Conservation (phyloP, 2,888 invertebrate genomes). For the Erannis defoliaria region DNA sequence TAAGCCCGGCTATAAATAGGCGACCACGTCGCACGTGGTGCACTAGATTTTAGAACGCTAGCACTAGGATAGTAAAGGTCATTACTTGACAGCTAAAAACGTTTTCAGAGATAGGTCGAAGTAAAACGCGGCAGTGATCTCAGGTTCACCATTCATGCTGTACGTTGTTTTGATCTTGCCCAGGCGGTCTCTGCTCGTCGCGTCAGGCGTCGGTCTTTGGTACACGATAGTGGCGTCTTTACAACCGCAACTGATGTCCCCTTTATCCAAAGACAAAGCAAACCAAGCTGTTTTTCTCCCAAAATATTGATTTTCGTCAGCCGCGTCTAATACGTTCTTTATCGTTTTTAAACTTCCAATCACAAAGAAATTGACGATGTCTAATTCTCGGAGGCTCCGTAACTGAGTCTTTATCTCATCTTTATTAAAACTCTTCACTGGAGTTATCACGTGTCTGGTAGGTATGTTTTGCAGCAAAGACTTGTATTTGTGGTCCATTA, state of each 20-base stretch:
- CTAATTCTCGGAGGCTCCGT: conserved; percentile 91
- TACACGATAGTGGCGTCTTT: conserved; percentile 92
- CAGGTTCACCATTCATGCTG: conserved; percentile 90
- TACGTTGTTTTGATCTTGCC: conserved; percentile 90
- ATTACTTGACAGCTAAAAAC: conserved; percentile 91
- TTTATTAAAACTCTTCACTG: conserved; percentile 85
- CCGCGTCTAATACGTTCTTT: conserved; percentile 89
- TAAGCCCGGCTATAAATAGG: conserved; percentile 76
- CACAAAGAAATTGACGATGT: conserved; percentile 96
- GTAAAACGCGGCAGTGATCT: conserved; percentile 94
- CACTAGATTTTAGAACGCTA: conserved; percentile 63
- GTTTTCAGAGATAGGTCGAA: conserved; percentile 93
- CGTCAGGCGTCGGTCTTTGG: conserved; percentile 90
- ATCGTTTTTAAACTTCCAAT: conserved; percentile 91
- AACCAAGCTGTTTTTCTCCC: conserved; percentile 96
- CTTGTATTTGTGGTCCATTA: conserved; percentile 98
- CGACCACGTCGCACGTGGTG: conserved; percentile 63
- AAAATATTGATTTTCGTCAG: conserved; percentile 91
- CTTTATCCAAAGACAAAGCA: conserved; percentile 91
- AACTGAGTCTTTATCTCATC: conserved; percentile 90
- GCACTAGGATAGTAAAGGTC: conserved; percentile 66
- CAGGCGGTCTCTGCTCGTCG: conserved; percentile 89
- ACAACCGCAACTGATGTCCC: conserved; percentile 91
- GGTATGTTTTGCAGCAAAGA: conserved; percentile 95
- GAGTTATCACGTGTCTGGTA: conserved; percentile 94